A percentile compares a stretch with the other conserved stretches of the same genome.
These are phyloP conservation scores for Phalloptychus januarius DNA, from an alignment of 2,797 vertebrate species.

Conservation along the genomic window DNA sequence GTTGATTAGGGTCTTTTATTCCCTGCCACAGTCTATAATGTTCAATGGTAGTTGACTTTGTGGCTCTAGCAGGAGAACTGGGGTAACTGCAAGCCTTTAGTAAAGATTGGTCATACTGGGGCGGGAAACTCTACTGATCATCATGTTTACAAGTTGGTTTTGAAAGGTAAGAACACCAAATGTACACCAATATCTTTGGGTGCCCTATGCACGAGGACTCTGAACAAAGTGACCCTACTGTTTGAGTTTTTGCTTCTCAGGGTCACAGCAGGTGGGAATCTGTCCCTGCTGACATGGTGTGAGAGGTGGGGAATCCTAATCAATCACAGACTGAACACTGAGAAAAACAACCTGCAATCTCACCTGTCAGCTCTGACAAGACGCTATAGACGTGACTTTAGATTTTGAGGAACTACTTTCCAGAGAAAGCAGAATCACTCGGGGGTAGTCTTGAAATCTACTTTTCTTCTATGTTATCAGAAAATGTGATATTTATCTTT, in stretches of 20 bases:
- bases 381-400: not conserved
- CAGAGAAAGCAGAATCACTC: not conserved
- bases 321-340: not conserved
- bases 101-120: conserved; percentile 33
- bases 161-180: not conserved
- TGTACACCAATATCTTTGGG: conserved; percentile 17
- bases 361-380: not conserved
- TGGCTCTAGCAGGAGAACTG: conserved; percentile 34
- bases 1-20: conserved; percentile 74
- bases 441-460: not conserved
- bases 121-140: conserved; percentile 16
- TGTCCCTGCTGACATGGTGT: not conserved
- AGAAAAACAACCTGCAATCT: not conserved
- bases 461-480: not conserved
- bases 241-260: conserved; percentile 2
- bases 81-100: conserved; percentile 14
- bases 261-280: conserved; percentile 1
- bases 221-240: conserved; percentile 1
- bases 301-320: not conserved
- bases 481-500: not conserved
- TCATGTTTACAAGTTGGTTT: conserved; percentile 10
- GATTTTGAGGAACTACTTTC: not conserved
- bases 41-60: conserved; percentile 56
- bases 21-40: conserved; percentile 72
- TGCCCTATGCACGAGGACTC: conserved; percentile 8